Percentiles rank a stretch among this genome's conserved stretches.
These are phyloP conservation scores for Ptychochromis oligacanthus DNA, from an alignment of 2,113 vertebrate genomes.

Conservation along the genomic window DNA sequence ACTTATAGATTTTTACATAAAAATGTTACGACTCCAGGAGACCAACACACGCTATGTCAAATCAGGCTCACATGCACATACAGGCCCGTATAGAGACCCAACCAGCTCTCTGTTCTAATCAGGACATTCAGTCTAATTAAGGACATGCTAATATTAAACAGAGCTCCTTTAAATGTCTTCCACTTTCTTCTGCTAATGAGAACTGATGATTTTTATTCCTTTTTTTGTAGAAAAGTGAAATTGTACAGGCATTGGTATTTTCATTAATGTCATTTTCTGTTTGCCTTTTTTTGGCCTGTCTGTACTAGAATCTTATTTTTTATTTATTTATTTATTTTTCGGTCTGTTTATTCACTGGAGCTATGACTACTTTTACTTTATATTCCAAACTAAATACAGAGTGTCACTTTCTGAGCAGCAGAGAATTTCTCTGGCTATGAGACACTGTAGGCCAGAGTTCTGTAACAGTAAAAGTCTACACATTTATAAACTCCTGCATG, in stretches of 20 bases:
- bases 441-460: not conserved
- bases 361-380: not conserved
- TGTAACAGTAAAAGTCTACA: not conserved
- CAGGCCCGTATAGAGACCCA: slow-evolving; percentile 32
- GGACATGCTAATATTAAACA: slow-evolving; percentile 37
- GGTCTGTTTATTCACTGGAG: not conserved
- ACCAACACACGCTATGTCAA: not conserved
- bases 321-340: not conserved
- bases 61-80: not conserved
- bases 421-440: not conserved
- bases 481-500: not conserved
- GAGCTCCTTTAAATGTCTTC: slow-evolving; percentile 54
- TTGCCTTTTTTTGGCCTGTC: not conserved
- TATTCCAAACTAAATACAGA: not conserved
- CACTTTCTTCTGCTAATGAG: slow-evolving; percentile 26
- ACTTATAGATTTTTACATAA: slow-evolving; percentile 6
- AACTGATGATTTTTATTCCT: not conserved
- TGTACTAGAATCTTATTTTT: not conserved
- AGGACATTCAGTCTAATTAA: slow-evolving; percentile 65
- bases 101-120: slow-evolving; percentile 52
- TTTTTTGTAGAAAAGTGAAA: not conserved
- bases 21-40: not conserved
- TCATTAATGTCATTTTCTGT: not conserved
- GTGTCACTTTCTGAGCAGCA: not conserved
- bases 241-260: not conserved